Conservation (phyloP, 2,113 vertebrate genomes). For the Corythornis vintsioides region DNA sequence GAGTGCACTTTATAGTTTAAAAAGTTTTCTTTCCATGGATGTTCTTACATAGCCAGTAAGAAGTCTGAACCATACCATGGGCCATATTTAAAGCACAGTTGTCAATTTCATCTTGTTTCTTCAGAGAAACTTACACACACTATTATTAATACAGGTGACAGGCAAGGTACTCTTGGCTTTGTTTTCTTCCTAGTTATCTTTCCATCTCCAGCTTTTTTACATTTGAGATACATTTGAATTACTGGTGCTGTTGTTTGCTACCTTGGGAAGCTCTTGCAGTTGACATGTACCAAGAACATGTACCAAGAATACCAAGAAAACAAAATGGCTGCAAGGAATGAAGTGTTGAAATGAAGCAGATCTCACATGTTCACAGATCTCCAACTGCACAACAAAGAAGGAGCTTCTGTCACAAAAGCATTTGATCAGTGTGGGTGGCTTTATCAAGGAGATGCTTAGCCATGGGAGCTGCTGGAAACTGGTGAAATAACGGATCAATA, state of each 20-base stretch:
- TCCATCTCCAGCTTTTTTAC: not conserved
- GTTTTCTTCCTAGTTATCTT: not conserved
- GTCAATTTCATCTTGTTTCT: not conserved
- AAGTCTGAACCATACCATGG: not conserved
- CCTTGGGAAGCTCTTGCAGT: not conserved
- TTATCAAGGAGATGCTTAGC: not conserved
- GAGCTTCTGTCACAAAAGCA: not conserved
- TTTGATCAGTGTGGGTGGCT: not conserved
- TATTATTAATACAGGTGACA: not conserved
- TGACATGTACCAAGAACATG: not conserved
- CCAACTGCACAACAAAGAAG: not conserved
- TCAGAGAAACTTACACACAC: not conserved
- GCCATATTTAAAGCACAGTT: not conserved
- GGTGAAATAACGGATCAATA: constrained; percentile 22
- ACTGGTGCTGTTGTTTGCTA: not conserved
- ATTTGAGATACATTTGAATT: not conserved
- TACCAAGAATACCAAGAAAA: not conserved
- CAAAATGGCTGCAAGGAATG: not conserved
- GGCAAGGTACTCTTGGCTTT: not conserved
- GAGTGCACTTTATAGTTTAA: not conserved
- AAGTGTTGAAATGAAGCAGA: not conserved
- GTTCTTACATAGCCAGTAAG: not conserved
- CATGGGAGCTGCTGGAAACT: not conserved
- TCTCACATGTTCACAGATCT: not conserved
- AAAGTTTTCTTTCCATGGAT: not conserved